phyloP scores from a whole-genome alignment of 2,888 invertebrate species.

The Hartigia nigra region DNA sequence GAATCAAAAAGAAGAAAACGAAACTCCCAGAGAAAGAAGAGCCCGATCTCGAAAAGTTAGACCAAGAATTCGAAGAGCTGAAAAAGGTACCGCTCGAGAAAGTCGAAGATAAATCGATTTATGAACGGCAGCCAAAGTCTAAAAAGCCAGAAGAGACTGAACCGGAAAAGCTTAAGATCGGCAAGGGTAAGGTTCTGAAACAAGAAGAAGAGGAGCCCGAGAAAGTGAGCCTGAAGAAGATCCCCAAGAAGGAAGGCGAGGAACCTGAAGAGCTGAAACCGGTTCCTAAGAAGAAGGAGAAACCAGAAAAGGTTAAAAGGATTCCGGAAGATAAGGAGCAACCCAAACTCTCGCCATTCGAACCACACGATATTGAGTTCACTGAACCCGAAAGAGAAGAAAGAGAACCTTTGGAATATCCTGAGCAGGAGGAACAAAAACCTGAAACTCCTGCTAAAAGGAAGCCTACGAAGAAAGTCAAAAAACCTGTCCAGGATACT shows the following conservation, averaged over 20 bases:
- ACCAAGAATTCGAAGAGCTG: conserved; percentile 63
- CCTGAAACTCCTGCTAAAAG: conserved; percentile 36
- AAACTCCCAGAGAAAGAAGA: conserved; percentile 62
- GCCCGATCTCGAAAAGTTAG: conserved; percentile 65
- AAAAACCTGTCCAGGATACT: conserved; percentile 45
- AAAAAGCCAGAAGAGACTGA: conserved; percentile 67
- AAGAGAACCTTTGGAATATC: conserved; percentile 42
- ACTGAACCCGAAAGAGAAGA: conserved; percentile 60
- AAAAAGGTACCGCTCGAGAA: conserved; percentile 61
- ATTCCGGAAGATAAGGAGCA: conserved; percentile 54
- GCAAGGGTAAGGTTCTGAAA: conserved; percentile 68
- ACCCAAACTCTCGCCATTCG: conserved; percentile 59
- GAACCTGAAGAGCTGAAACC: conserved; percentile 57
- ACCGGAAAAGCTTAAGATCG: conserved; percentile 65
- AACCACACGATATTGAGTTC: conserved; percentile 61
- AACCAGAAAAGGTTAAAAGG: conserved; percentile 46
- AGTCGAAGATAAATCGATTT: conserved; percentile 58
- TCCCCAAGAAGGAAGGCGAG: conserved; percentile 64
- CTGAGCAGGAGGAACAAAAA: conserved; percentile 37
- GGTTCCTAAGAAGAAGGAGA: conserved; percentile 43
- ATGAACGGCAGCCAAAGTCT: conserved; percentile 62
- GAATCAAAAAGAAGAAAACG: conserved; percentile 63
- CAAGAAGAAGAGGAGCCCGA: conserved; percentile 61
- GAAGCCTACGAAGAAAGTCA: conserved; percentile 48
- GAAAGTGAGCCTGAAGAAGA: conserved; percentile 68